Evolutionary conservation across 2,113 vertebrate genomes (phyloP).

Genomic region (Gymnocephalus cernua): DNA sequence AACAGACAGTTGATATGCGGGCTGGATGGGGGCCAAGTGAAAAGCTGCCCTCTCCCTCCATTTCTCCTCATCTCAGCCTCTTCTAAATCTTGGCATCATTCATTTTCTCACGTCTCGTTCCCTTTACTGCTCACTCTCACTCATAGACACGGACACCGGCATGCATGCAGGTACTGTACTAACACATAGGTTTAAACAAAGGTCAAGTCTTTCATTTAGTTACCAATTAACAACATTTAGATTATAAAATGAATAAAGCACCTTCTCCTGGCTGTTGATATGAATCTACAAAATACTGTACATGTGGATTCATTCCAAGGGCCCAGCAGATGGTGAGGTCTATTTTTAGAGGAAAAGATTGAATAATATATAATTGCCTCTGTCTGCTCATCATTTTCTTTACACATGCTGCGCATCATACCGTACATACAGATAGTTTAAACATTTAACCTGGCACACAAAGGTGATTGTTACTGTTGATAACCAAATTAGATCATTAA

Average conservation of each 20-base stretch:
- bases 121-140: background rate
- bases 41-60: constrained; percentile 68
- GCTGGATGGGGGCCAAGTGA: constrained; percentile 72
- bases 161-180: constrained; percentile 28
- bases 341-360: constrained; percentile 72
- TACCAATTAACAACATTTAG: constrained; percentile 52
- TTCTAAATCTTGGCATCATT: constrained; percentile 48
- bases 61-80: constrained; percentile 59
- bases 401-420: constrained; percentile 20
- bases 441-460: constrained; percentile 25
- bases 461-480: constrained; percentile 1
- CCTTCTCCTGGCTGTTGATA: constrained; percentile 43
- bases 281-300: constrained; percentile 55
- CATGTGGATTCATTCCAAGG: constrained; percentile 42
- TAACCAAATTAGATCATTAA: constrained; percentile 27
- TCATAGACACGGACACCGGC: background rate
- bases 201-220: constrained; percentile 53
- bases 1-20: constrained; percentile 74
- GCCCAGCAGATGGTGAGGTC: constrained; percentile 67
- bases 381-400: constrained; percentile 48
- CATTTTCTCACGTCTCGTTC: constrained; percentile 51
- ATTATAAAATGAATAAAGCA: constrained; percentile 55
- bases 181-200: constrained; percentile 40
- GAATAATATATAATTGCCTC: constrained; percentile 70
- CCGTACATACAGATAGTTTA: background rate